Evolutionary conservation across 1,140 invertebrate species (phyloP).

Genomic region (Drosophila repletoides): DNA sequence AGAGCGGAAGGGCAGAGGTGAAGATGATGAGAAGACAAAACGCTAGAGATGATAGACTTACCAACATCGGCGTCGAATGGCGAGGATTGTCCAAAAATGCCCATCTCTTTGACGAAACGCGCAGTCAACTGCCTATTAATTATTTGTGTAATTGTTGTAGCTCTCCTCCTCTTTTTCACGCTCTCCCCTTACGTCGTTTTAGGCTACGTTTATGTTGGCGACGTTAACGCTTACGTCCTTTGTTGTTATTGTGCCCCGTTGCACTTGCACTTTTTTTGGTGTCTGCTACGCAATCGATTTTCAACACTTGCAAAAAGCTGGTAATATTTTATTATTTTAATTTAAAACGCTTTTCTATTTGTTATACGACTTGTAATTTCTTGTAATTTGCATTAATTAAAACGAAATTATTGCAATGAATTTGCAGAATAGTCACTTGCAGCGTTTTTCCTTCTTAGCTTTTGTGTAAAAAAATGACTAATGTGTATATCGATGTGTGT

Average conservation of each 20-base stretch:
- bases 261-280: constrained; percentile 48
- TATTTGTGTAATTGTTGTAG: constrained; percentile 37
- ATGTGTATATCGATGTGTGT: constrained; percentile 36
- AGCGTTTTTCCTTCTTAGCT: constrained; percentile 49
- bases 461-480: constrained; percentile 73
- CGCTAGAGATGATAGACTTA: constrained; percentile 79
- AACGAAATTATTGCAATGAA: constrained; percentile 11
- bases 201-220: too few species aligned
- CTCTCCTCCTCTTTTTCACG: too few species aligned
- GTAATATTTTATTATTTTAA: too few species aligned
- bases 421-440: constrained; percentile 50
- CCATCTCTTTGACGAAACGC: constrained; percentile 83
- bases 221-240: constrained; percentile 1
- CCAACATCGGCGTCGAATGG: constrained; percentile 90
- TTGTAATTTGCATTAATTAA: constrained; percentile 29
- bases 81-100: constrained; percentile 86
- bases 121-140: constrained; percentile 39
- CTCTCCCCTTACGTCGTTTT: constrained; percentile 21
- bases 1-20: background rate
- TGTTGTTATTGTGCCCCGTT: constrained; percentile 13
- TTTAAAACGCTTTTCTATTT: background rate
- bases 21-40: background rate
- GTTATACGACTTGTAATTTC: constrained; percentile 3
- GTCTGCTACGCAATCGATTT: constrained; percentile 65
- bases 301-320: too few species aligned